A percentile compares a stretch with the other conserved stretches of the same genome.
Conservation (phyloP, 2,113 vertebrate genomes). For the Strix aluco region DNA sequence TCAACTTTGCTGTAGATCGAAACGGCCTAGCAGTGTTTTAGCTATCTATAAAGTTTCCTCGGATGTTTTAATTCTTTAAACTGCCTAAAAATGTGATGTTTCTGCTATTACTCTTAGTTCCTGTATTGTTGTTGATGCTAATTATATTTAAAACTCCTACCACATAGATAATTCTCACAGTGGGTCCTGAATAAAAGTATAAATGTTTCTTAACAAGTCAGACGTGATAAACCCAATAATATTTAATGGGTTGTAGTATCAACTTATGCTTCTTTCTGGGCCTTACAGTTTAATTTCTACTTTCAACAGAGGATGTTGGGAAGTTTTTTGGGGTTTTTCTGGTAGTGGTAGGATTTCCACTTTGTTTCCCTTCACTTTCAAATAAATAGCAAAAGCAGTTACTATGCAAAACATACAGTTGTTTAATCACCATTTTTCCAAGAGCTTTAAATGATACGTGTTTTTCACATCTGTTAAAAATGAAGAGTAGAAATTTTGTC, state of each 20-base stretch:
- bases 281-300: background rate
- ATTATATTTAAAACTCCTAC: background rate
- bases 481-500: background rate
- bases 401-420: fast-evolving
- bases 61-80: background rate
- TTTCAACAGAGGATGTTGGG: background rate
- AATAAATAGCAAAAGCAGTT: background rate
- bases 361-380: background rate
- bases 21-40: background rate
- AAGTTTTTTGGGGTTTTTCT: background rate
- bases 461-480: background rate
- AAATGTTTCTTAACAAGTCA: background rate
- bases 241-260: background rate
- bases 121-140: background rate
- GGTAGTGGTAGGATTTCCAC: background rate
- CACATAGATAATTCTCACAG: background rate
- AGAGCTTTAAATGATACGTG: background rate
- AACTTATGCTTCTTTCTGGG: background rate
- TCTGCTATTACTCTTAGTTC: background rate
- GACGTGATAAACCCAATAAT: background rate
- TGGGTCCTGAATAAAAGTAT: background rate
- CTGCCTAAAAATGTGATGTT: background rate
- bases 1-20: background rate
- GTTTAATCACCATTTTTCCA: background rate
- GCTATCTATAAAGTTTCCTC: background rate